Percentiles rank a stretch among this genome's conserved stretches.
Evolutionary conservation across 2,113 vertebrate genomes (phyloP).

Genomic region (Lota lota): DNA sequence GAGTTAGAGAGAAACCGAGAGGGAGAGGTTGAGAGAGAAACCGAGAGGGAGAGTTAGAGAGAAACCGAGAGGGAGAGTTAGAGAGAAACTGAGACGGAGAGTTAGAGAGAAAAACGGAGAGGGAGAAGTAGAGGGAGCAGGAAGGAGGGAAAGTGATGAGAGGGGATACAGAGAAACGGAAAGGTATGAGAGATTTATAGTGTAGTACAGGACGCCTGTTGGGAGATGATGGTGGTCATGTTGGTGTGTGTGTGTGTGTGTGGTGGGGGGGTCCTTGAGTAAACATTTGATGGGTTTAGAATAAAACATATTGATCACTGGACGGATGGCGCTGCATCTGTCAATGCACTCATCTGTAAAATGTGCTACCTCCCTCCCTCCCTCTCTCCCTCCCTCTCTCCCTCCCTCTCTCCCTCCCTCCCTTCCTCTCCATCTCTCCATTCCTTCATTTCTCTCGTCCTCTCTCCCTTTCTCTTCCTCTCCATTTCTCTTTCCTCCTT

Average conservation of each 20-base stretch:
- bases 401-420: neutral
- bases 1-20: neutral
- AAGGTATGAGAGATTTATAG: too few relatives aligned
- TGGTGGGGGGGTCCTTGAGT: conserved; percentile 23
- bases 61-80: neutral
- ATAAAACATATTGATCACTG: conserved; percentile 62
- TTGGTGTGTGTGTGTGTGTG: conserved; percentile 6
- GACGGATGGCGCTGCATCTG: conserved; percentile 48
- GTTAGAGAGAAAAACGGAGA: neutral
- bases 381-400: neutral
- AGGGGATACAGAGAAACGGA: too few relatives aligned
- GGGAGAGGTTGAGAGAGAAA: neutral
- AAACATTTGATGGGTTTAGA: conserved; percentile 52
- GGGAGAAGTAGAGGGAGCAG: too few relatives aligned
- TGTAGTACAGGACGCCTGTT: too few relatives aligned
- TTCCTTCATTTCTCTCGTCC: neutral
- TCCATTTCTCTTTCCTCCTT: too few relatives aligned
- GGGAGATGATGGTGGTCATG: conserved; percentile 5
- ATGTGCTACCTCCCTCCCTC: conserved; percentile 53
- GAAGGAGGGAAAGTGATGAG: neutral
- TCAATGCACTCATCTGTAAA: conserved; percentile 68
- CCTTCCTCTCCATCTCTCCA: neutral
- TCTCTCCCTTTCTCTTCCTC: too few relatives aligned
- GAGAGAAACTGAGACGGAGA: too few relatives aligned
- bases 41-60: too few relatives aligned